Base-by-base conservation (phyloP, 2,888 invertebrate species). In the Panopea generosa region DNA sequence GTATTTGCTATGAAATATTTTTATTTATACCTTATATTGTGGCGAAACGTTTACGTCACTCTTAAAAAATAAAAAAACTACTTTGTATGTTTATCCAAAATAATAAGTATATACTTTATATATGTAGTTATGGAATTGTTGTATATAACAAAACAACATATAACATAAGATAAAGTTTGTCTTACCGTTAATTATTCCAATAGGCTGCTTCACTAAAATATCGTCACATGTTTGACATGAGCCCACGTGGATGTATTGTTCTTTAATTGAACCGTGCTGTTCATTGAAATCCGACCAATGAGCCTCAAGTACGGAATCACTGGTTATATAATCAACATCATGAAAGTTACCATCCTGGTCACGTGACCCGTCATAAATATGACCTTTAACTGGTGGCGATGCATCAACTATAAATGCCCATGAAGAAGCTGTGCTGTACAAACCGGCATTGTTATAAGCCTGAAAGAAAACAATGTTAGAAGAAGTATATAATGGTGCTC, bases 201-300 rank as follows among this genome's bases (percentile, higher is more conserved):
- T 45, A 40, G 79, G 59, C 52, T 84, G 82, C 9, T 60, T 60
- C 9, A 40, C 52, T 1, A 85, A 47, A 11, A 85, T 61, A 63
- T 85, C 77, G 6, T 75, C 72, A 71, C 85, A 85, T 6, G 43
- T 56, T 0, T 52, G 62, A 71, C 85, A 85, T 0, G 82, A 74
- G 2, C 85, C 85, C 2, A 81, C 66, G 33, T 61, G 55, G 4
- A 84, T 52, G 29, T 52, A 75, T 63, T 80, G 82, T 27, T 82
- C 81, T 24, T 53, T 60, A 16, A 85, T 71, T 14, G 73, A 40
- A 14, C 80, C 73, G 27, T 85, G 85, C 26, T 82, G 76, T 52
- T 85, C 85, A 65, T 75, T 71, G 38, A 85, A 84, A 6, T 75
- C 83, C 40, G 80, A 75, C 84, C 84, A 85, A 45, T 60, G 75